These are phyloP conservation scores for Tiliacea aurago DNA, from an alignment of 2,888 invertebrate species.

Conservation along the genomic window DNA sequence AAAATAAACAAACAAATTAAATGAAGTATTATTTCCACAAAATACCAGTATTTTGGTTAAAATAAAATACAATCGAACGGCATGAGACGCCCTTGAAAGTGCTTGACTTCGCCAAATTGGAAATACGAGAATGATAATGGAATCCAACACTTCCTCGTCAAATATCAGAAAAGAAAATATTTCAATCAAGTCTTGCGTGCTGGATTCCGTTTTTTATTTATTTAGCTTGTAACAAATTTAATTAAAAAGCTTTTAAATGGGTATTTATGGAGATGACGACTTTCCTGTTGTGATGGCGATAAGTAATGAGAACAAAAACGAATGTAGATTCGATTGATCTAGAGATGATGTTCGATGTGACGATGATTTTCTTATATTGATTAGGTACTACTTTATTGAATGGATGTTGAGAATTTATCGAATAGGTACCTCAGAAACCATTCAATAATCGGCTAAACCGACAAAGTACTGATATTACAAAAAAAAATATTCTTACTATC, in stretches of 20 bases:
- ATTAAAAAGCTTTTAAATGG: too few species aligned
- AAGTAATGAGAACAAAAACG: background rate
- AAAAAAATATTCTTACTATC: background rate
- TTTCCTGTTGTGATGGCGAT: background rate
- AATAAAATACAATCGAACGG: slow-evolving; percentile 8
- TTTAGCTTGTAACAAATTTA: slow-evolving; percentile 8
- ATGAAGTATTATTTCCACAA: background rate
- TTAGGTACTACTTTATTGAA: background rate
- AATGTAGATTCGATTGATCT: too few species aligned
- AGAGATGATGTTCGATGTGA: too few species aligned
- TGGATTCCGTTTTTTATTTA: slow-evolving; percentile 17
- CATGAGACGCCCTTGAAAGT: slow-evolving; percentile 7
- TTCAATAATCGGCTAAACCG: background rate
- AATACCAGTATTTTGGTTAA: slow-evolving; percentile 1
- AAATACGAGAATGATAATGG: slow-evolving; percentile 46
- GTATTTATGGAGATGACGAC: too few species aligned
- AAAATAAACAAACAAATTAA: background rate
- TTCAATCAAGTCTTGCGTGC: slow-evolving; percentile 9
- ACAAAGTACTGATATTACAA: background rate
- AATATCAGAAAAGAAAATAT: slow-evolving; percentile 22
- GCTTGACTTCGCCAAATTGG: slow-evolving; percentile 46
- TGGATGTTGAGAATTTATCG: background rate
- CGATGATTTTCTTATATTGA: too few species aligned
- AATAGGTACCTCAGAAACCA: background rate
- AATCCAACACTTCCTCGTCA: slow-evolving; percentile 35